A percentile compares a stretch with the other conserved stretches of the same genome.
Conservation (phyloP, 2,113 vertebrate genomes). For the Electrona antarctica region DNA sequence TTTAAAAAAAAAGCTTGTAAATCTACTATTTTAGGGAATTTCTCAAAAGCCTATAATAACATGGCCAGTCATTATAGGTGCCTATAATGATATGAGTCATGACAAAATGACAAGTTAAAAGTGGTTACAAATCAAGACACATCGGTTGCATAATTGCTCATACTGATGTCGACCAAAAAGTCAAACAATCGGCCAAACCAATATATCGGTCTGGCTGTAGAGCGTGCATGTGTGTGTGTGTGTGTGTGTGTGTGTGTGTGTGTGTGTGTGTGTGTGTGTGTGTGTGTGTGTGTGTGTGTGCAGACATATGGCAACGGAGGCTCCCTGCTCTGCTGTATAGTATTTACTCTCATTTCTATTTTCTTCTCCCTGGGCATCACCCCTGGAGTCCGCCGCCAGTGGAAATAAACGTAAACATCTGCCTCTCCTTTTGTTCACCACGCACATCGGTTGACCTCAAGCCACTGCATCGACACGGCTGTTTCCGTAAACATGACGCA, state of each 20-base stretch:
- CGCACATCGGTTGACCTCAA: conserved; percentile 51
- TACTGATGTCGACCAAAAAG: too few relatives aligned
- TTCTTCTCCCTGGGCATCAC: conserved; percentile 63
- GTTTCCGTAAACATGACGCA: conserved; percentile 69
- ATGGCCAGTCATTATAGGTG: too few relatives aligned
- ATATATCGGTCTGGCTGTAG: too few relatives aligned
- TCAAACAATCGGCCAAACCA: too few relatives aligned
- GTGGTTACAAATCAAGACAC: too few relatives aligned
- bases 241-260: not conserved
- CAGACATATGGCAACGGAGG: conserved; percentile 59
- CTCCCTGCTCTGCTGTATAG: conserved; percentile 43
- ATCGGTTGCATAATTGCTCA: too few relatives aligned
- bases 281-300: conserved; percentile 7
- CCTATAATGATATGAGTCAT: too few relatives aligned
- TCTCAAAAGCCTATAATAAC: too few relatives aligned
- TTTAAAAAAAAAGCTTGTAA: too few relatives aligned
- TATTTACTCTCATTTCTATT: conserved; percentile 57
- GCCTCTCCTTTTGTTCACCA: conserved; percentile 66
- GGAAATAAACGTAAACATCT: conserved; percentile 76
- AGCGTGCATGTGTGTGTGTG: conserved; percentile 24
- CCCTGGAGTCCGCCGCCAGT: conserved; percentile 57
- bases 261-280: conserved; percentile 4
- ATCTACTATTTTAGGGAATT: too few relatives aligned
- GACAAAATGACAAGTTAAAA: too few relatives aligned
- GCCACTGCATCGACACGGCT: conserved; percentile 50